Evolutionary conservation across 2,113 vertebrate species (phyloP).

Genomic region (Anthoscopus minutus): DNA sequence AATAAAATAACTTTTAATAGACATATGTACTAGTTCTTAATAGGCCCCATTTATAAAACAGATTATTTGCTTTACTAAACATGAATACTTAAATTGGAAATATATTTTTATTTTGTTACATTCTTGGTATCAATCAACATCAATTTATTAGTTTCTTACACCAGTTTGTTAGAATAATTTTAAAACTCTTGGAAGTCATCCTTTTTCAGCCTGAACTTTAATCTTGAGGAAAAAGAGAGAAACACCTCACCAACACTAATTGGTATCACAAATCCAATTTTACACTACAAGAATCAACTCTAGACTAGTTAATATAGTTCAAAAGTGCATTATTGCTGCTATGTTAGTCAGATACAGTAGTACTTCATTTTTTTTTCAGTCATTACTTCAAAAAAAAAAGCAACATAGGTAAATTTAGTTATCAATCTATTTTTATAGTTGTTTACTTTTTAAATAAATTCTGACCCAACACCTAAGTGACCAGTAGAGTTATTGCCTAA

Average conservation of each 20-base stretch:
- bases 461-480: not conserved
- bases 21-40: not conserved
- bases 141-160: not conserved
- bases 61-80: not conserved
- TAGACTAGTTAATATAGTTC: not conserved
- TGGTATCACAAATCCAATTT: not conserved
- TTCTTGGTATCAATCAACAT: not conserved
- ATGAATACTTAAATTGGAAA: not conserved
- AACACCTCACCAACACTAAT: not conserved
- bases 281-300: not conserved
- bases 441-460: not conserved
- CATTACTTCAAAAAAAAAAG: not conserved
- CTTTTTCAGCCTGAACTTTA: not conserved
- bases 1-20: slow-evolving; percentile 11
- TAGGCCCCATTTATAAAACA: not conserved
- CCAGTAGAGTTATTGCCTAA: not conserved
- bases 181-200: not conserved
- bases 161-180: not conserved
- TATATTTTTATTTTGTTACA: slow-evolving; percentile 8
- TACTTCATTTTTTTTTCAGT: not conserved
- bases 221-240: not conserved
- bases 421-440: not conserved
- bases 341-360: not conserved
- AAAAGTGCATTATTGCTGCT: not conserved
- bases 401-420: not conserved